Evolutionary conservation across 1,140 invertebrate genomes (phyloP).

Genomic region (Camponotus floridanus): DNA sequence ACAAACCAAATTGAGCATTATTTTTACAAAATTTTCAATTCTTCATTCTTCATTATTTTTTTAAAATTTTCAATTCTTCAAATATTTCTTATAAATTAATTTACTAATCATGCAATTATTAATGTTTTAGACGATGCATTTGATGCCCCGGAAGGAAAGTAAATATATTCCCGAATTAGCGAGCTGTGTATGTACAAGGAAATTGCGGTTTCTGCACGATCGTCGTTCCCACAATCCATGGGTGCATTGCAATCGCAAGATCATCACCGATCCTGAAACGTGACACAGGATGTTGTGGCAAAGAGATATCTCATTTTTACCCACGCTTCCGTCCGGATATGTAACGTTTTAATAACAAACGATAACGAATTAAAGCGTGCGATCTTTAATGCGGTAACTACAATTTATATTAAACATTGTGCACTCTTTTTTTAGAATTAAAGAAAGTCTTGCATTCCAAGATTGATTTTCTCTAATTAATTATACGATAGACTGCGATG

Average conservation of each 20-base stretch:
- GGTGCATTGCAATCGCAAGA: constrained; percentile 28
- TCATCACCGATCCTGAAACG: constrained; percentile 60
- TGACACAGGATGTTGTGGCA: constrained; percentile 72
- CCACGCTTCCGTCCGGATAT: constrained; percentile 50
- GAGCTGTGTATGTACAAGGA: constrained; percentile 60
- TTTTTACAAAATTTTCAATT: background rate
- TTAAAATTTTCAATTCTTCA: background rate
- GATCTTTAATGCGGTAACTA: background rate
- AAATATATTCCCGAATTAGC: constrained; percentile 36
- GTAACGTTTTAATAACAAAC: background rate
- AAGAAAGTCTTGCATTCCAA: background rate
- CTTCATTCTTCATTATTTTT: background rate
- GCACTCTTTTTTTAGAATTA: background rate
- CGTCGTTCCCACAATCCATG: constrained; percentile 61
- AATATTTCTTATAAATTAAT: background rate
- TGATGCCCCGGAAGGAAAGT: constrained; percentile 23
- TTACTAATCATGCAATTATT: background rate
- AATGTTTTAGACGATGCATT: background rate
- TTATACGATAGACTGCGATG: background rate
- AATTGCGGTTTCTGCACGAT: constrained; percentile 74
- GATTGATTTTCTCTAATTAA: background rate
- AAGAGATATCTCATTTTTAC: constrained; percentile 52
- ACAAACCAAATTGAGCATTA: no score
- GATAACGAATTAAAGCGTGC: background rate
- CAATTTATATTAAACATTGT: background rate